phyloP scores from a whole-genome alignment of 2,888 invertebrate genomes.

The Eilema griseolum region DNA sequence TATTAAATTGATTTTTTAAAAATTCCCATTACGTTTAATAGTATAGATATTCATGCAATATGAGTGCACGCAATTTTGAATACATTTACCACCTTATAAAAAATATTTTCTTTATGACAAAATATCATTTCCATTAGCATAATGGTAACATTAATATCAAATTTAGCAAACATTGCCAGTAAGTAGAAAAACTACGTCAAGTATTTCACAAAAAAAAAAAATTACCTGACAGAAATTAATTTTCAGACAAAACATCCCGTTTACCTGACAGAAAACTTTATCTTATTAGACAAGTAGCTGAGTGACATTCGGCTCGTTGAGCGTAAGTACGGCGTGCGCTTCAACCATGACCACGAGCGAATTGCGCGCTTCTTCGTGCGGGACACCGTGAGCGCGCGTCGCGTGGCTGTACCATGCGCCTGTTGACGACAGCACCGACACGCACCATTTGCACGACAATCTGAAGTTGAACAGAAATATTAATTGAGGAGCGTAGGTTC shows the following conservation, averaged over 20 bases:
- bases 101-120: slow-evolving; percentile 8
- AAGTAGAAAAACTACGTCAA: not conserved
- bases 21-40: not conserved
- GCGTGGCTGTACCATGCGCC: slow-evolving; percentile 88
- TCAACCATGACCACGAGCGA: slow-evolving; percentile 88
- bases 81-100: not conserved
- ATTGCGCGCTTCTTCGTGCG: slow-evolving; percentile 87
- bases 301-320: slow-evolving; percentile 80
- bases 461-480: slow-evolving; percentile 55
- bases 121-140: not conserved
- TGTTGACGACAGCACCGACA: slow-evolving; percentile 82
- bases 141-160: slow-evolving; percentile 4
- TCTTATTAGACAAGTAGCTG: slow-evolving; percentile 65
- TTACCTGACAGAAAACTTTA: slow-evolving; percentile 10
- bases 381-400: slow-evolving; percentile 85
- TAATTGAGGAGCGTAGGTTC: not conserved
- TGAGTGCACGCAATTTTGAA: not conserved
- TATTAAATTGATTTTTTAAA: not conserved
- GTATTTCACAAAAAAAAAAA: no score
- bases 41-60: no score
- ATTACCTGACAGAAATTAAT: no score
- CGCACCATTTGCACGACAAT: slow-evolving; percentile 87
- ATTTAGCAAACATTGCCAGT: not conserved
- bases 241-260: not conserved
- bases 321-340: slow-evolving; percentile 87